Base-by-base conservation (phyloP, 2,113 vertebrate species). In the Piprites chloris region DNA sequence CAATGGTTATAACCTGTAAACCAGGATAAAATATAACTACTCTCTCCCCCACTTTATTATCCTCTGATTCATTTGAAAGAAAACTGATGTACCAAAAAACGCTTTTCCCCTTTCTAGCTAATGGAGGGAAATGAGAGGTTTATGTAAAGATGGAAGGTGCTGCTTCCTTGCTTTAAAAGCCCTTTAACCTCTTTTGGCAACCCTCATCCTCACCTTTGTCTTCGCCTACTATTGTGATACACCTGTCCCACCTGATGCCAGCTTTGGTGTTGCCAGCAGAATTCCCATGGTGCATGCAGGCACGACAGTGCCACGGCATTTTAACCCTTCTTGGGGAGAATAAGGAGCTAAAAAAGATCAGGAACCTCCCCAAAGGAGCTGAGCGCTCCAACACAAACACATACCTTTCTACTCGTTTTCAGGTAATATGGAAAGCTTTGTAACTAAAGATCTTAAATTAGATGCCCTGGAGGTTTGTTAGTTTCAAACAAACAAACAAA, bases 261-360 rank as follows among this genome's bases (percentile, higher is more conserved):
- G 79, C 90, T 46, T 74, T 74, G 68, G 67, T 69, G 93, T 66
- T 94, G 84, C 94, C 93, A 82, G 76, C 55, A 76, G 79, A 95
- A 97, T 96, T 97, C 97, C 96, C 97, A 85, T 28, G 91, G 94
- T 95, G 96, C 97, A 63, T 47, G 6, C 72, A 89, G 96, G 90
- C 52, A 41, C 41, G 35, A 80, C 41, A 74, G 84, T 87, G 93
- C 86, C 95, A 95, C 52, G 9, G 83, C 93, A 84, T 90, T 95
- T 97, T 94, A 89, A 81, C 81, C 95, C 89, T 96, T 97, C 50
- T 75, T 3, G 30, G 95, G 39, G 41, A 94, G 82, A 93, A 93
- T 2, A 85, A 59, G 77, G 50, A 96, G 56, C 11, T 39, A 56
- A 33, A 93, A 93, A 76, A 69, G 81, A 90, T 61, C 83, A 72